phyloP scores from a whole-genome alignment of 2,888 invertebrate genomes.

The Halictus quadricinctus region DNA sequence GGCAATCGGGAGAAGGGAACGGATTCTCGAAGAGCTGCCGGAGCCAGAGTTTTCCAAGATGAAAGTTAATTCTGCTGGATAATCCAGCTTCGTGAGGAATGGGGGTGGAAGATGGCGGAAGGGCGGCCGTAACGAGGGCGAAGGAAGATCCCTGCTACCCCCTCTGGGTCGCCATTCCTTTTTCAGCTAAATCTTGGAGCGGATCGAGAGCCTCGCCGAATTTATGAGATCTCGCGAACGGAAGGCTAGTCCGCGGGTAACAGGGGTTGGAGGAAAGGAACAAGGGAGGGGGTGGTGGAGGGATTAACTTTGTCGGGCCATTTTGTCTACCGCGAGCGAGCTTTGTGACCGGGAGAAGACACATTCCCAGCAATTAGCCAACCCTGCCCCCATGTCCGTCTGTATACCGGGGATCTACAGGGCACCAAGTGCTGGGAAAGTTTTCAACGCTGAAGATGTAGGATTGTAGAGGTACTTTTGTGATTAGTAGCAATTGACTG shows the following conservation, averaged over 20 bases:
- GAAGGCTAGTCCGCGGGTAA: conserved; percentile 3
- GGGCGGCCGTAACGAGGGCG: conserved; percentile 47
- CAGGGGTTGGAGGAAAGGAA: not conserved
- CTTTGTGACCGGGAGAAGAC: conserved; percentile 65
- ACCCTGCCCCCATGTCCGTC: conserved; percentile 23
- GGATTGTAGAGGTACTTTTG: not conserved
- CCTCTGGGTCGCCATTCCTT: conserved; percentile 30
- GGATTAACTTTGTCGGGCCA: conserved; percentile 70
- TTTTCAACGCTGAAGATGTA: not conserved
- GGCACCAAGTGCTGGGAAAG: conserved; percentile 12
- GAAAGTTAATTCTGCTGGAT: conserved; percentile 64
- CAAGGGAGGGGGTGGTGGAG: conserved; percentile 28
- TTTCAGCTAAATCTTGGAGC: conserved; percentile 62
- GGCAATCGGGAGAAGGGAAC: conserved; percentile 3
- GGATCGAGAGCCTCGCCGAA: conserved; percentile 63
- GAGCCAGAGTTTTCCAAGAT: conserved; percentile 47
- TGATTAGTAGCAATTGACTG: not conserved
- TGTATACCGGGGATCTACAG: conserved; percentile 21
- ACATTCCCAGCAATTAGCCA: conserved; percentile 67
- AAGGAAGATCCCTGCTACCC: conserved; percentile 42
- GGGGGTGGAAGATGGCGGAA: not conserved
- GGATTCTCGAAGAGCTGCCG: conserved; percentile 48
- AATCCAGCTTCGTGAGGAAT: conserved; percentile 51
- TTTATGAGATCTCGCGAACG: conserved; percentile 64
- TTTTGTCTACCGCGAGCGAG: conserved; percentile 64